Evolutionary conservation across 2,888 invertebrate genomes (phyloP).

Genomic region (Amiota mariae): DNA sequence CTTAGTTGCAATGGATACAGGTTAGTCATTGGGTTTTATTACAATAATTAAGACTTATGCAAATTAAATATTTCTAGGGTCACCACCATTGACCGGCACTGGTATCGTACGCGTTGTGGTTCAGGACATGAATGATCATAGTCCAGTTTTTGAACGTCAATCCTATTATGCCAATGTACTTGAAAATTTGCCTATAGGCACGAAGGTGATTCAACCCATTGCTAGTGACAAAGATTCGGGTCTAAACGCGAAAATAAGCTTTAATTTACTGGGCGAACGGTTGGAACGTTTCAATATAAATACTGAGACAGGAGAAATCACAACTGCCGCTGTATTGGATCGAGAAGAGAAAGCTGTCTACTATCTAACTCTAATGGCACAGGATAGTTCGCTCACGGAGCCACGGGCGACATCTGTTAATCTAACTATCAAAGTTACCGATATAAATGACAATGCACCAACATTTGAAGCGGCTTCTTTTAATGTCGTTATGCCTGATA

Average conservation of each 20-base stretch:
- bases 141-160: slow-evolving; percentile 88
- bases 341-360: slow-evolving; percentile 86
- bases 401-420: slow-evolving; percentile 88
- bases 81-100: slow-evolving; percentile 92
- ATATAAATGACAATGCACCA: slow-evolving; percentile 91
- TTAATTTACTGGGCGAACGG: slow-evolving; percentile 87
- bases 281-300: slow-evolving; percentile 87
- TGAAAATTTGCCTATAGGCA: slow-evolving; percentile 88
- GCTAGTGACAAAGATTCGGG: slow-evolving; percentile 90
- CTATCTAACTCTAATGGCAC: slow-evolving; percentile 88
- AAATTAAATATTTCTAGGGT: slow-evolving; percentile 77
- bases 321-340: slow-evolving; percentile 82
- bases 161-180: slow-evolving; percentile 84
- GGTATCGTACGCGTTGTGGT: slow-evolving; percentile 92
- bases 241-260: slow-evolving; percentile 89
- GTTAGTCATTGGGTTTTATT: slow-evolving; percentile 76
- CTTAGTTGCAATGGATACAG: slow-evolving; percentile 94
- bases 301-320: slow-evolving; percentile 84
- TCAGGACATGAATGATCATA: slow-evolving; percentile 95
- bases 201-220: slow-evolving; percentile 83
- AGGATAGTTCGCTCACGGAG: slow-evolving; percentile 90
- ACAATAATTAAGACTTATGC: not conserved
- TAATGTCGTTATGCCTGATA: slow-evolving; percentile 87
- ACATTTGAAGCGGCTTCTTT: slow-evolving; percentile 83
- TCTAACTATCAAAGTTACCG: slow-evolving; percentile 84